Conservation (phyloP, 2,797 vertebrate species). For the Pogoniulus pusillus region DNA sequence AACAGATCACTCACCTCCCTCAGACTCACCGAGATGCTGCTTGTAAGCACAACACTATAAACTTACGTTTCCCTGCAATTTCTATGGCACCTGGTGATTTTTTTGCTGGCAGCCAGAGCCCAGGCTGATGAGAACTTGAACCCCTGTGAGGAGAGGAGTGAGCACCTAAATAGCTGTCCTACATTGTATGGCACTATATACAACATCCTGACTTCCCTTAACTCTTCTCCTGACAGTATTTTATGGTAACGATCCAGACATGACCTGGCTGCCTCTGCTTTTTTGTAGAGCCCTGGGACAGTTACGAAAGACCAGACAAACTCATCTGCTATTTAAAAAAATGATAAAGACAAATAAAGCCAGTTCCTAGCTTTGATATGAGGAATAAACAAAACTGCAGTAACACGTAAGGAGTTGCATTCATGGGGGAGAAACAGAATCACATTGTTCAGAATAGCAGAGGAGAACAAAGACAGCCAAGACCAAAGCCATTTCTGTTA, state of each 20-base stretch:
- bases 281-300: background rate
- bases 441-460: constrained; percentile 18
- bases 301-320: background rate
- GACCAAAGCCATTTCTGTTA: background rate
- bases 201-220: background rate
- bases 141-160: background rate
- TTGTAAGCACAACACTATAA: background rate
- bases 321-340: background rate
- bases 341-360: background rate
- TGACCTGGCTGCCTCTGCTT: background rate
- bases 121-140: background rate
- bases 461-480: constrained; percentile 53
- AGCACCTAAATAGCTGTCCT: constrained; percentile 48
- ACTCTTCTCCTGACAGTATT: background rate
- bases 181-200: background rate
- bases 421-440: background rate
- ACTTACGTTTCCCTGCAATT: background rate
- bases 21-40: background rate
- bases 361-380: background rate
- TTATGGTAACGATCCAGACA: background rate
- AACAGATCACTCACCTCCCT: background rate
- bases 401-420: background rate
- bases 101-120: background rate
- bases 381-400: background rate
- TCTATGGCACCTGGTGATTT: constrained; percentile 11